Evolutionary conservation across 2,888 invertebrate species (phyloP).

Genomic region (Drosophila macrospina): DNA sequence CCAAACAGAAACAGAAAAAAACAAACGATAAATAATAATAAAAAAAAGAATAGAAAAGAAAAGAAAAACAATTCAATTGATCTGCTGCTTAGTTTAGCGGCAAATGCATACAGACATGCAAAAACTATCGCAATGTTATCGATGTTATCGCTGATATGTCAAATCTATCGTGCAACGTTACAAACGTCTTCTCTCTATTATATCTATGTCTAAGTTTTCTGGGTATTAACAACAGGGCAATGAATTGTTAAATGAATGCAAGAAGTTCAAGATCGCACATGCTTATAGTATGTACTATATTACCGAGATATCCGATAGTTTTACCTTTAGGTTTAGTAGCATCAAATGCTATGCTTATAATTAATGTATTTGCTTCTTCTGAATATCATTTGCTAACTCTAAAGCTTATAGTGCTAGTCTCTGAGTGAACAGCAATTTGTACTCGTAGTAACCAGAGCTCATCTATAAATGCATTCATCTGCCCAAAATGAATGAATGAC

Average conservation of each 20-base stretch:
- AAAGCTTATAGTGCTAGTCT: background rate
- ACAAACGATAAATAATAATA: slow-evolving; percentile 6
- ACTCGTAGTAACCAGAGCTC: background rate
- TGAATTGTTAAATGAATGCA: slow-evolving; percentile 2
- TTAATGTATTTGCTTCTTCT: background rate
- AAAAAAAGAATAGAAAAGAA: slow-evolving; percentile 7
- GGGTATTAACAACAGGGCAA: slow-evolving; percentile 2
- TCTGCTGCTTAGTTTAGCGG: slow-evolving; percentile 7
- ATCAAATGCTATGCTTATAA: slow-evolving; percentile 1
- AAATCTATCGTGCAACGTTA: slow-evolving; percentile 6
- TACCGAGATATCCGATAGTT: slow-evolving; percentile 1
- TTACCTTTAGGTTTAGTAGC: background rate
- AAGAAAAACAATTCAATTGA: background rate
- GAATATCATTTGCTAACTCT: background rate
- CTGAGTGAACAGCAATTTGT: background rate
- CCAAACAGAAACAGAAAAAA: background rate
- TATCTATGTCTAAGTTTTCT: slow-evolving; percentile 12
- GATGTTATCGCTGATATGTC: slow-evolving; percentile 22
- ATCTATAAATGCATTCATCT: background rate
- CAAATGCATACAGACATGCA: background rate
- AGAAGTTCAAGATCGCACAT: background rate
- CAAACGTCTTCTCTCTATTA: slow-evolving; percentile 13
- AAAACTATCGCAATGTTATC: slow-evolving; percentile 18
- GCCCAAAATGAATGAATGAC: slow-evolving; percentile 7
- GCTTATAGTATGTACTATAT: background rate